These are phyloP conservation scores for Sclerurus mexicanus DNA, from an alignment of 2,113 vertebrate species.

Conservation along the genomic window DNA sequence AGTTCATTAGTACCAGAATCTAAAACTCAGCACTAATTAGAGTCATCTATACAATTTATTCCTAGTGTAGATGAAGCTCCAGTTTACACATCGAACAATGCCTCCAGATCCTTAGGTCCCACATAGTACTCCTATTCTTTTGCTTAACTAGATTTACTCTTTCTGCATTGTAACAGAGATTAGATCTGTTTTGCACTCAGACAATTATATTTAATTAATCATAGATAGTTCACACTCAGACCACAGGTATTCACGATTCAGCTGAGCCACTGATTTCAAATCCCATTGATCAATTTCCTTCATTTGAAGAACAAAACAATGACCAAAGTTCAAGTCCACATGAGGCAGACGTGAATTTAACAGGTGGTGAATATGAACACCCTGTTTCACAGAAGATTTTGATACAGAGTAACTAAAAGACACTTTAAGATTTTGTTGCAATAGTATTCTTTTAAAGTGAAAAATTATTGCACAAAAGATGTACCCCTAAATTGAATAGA, in stretches of 20 bases:
- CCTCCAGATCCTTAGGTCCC: not conserved
- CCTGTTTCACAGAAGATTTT: not conserved
- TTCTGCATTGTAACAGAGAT: not conserved
- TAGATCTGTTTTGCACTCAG: not conserved
- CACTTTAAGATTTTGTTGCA: not conserved
- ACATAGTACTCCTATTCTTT: not conserved
- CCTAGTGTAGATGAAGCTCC: not conserved
- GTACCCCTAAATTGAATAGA: not conserved
- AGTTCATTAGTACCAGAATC: not conserved
- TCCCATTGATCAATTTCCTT: not conserved
- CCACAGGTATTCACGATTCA: not conserved
- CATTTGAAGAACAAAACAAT: not conserved
- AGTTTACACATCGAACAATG: not conserved
- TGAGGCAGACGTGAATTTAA: not conserved
- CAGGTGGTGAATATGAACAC: rapidly evolving
- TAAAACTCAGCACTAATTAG: not conserved
- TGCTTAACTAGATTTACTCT: not conserved
- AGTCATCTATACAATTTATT: not conserved
- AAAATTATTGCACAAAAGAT: not conserved
- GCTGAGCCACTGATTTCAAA: not conserved
- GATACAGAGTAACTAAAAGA: not conserved
- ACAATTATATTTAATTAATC: conserved; percentile 30
- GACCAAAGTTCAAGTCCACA: not conserved
- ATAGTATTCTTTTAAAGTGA: not conserved
- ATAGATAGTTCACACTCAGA: not conserved